Evolutionary conservation across 2,797 vertebrate genomes (phyloP).

Genomic region (Numenius phaeopus): DNA sequence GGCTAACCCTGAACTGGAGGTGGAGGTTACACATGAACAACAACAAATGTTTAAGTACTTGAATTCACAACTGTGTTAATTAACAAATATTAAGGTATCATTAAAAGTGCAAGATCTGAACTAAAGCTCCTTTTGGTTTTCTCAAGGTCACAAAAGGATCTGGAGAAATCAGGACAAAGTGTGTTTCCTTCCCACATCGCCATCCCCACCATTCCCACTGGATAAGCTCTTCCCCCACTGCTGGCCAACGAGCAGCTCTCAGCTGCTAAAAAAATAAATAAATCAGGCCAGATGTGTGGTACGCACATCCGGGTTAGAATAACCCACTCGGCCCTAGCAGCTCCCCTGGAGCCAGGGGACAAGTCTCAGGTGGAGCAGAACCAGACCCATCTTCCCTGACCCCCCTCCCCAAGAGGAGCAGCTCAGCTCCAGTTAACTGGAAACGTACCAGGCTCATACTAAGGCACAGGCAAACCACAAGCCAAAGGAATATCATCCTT

Average conservation of each 20-base stretch:
- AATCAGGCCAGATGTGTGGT: background rate
- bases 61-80: background rate
- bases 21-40: background rate
- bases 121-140: background rate
- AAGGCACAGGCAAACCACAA: background rate
- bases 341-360: background rate
- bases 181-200: background rate
- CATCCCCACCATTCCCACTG: background rate
- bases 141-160: background rate
- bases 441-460: background rate
- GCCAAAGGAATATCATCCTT: background rate
- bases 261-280: background rate
- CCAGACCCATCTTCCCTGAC: background rate
- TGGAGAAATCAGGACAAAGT: background rate
- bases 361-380: background rate
- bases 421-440: background rate
- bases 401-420: background rate
- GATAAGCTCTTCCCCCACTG: background rate
- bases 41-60: rapidly evolving
- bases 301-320: background rate
- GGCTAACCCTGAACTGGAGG: background rate
- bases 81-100: background rate
- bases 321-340: background rate
- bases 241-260: background rate
- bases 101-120: background rate